Base-by-base conservation (phyloP, 1,140 invertebrate genomes). In the Drosophila gunungcola region DNA sequence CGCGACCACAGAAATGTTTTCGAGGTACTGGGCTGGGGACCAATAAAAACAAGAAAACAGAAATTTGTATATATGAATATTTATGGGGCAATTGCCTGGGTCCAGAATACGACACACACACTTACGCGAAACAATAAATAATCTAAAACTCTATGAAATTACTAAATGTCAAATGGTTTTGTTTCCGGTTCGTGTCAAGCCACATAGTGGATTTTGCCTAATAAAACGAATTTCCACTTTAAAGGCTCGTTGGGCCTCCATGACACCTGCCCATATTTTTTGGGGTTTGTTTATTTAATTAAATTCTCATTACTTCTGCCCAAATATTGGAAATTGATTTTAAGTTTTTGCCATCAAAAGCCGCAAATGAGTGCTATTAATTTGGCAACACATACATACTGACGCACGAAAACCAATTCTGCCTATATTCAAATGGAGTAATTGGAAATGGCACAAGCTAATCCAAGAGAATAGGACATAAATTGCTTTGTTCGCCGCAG, bases 81-180 rank as follows among this genome's bases (percentile, higher is more conserved):
- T 88, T 84, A 84, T 86, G 68, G 78, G 73, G 36, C 60, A 74
- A 69, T 81, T 68, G 54, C 61, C 46, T 16, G 49, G 29, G 16
- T 43, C 55, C 53, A 13, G 32, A 38, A 60, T 38, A 38, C 38
- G 65, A 32, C 34, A 75, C 32, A 43, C 46, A 52, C 57, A 52
- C 29, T 36, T 55, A 56, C 42, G 73, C 54, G 48, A 65, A 55
- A 88, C 73, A 89, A 88, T 88, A 84, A 89, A 88, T 88, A 88
- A 88, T 89, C 80, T 70, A 84, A 88, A 89, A 88, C 84, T 89
- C 80, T 80, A 80, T 89, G 51, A 83, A 88, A 88, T 88, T 88
- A 83, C 80, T 79, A 80, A 78, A 84, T 89, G 77, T 80, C 80
- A 89, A 83, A 89, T 89, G 76, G 72, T 42, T 48, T 58, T 57